These are phyloP conservation scores for Symphodus melops DNA, from an alignment of 2,113 vertebrate species.

Conservation along the genomic window DNA sequence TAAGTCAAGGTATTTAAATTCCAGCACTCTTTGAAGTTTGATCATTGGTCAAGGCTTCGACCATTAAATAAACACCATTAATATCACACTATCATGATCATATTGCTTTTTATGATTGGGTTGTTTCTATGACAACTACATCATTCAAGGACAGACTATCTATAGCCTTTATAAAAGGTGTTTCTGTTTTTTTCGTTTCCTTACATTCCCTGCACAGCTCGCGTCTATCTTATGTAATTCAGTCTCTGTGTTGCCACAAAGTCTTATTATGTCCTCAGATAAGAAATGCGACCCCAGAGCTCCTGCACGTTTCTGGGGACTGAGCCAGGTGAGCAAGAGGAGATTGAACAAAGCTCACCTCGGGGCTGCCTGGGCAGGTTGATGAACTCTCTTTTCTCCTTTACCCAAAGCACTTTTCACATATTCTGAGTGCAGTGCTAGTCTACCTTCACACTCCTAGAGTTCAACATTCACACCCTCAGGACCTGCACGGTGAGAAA, in stretches of 20 bases:
- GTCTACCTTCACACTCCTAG: constrained; percentile 28
- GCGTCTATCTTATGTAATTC: constrained; percentile 5
- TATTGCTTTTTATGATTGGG: neutral
- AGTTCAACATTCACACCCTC: constrained; percentile 24
- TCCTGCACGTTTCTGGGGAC: constrained; percentile 16
- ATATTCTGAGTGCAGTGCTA: constrained; percentile 23
- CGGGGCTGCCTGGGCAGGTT: constrained; percentile 28
- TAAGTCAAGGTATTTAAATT: no score
- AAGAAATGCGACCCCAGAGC: constrained; percentile 28
- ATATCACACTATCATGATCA: neutral
- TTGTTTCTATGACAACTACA: neutral
- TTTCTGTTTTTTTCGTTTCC: neutral
- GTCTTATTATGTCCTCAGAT: constrained; percentile 48
- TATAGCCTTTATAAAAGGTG: neutral
- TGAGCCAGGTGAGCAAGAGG: constrained; percentile 40
- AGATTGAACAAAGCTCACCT: constrained; percentile 63
- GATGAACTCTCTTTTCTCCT: constrained; percentile 52
- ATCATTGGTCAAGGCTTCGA: neutral
- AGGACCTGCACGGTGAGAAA: constrained; percentile 31
- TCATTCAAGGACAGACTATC: neutral
- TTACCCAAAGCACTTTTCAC: constrained; percentile 42
- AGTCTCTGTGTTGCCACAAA: constrained; percentile 12
- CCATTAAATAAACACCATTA: neutral
- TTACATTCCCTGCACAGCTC: constrained; percentile 1
- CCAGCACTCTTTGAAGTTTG: no score